phyloP scores from a whole-genome alignment of 1,140 invertebrate species.

The Pissodes strobi region DNA sequence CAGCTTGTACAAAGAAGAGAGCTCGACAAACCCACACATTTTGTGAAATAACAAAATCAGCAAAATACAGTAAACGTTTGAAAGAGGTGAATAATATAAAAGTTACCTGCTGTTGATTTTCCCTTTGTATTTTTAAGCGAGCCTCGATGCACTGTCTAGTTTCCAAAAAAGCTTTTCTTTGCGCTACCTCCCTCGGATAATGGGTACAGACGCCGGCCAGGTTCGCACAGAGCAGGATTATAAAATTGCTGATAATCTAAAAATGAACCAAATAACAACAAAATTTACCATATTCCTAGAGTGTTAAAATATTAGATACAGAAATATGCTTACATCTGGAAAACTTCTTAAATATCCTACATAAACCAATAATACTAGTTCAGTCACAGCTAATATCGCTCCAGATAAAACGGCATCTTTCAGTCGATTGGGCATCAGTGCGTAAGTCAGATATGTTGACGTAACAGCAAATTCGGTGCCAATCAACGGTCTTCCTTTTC shows the following conservation, averaged over 20 bases:
- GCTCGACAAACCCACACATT: too few relatives aligned
- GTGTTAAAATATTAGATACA: background rate
- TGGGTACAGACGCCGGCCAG: conserved; percentile 89
- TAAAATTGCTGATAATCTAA: conserved; percentile 59
- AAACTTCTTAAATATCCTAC: conserved; percentile 44
- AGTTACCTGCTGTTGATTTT: conserved; percentile 95
- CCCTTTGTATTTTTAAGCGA: conserved; percentile 85
- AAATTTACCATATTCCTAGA: background rate
- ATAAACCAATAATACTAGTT: conserved; percentile 60
- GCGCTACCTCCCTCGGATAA: conserved; percentile 87
- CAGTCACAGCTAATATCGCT: conserved; percentile 67
- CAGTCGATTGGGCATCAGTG: conserved; percentile 81
- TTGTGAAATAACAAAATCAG: too few relatives aligned
- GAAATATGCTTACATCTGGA: conserved; percentile 38
- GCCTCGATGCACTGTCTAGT: conserved; percentile 93
- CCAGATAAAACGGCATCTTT: conserved; percentile 78
- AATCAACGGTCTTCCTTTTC: conserved; percentile 53
- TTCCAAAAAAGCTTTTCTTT: conserved; percentile 91
- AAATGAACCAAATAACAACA: background rate
- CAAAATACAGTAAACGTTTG: too few relatives aligned
- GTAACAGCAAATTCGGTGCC: conserved; percentile 73
- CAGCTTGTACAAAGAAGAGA: too few relatives aligned
- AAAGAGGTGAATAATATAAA: too few relatives aligned
- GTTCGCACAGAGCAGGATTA: conserved; percentile 78
- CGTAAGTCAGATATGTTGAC: conserved; percentile 87